Evolutionary conservation across 2,888 invertebrate species (phyloP).

Genomic region (Gnatocerus cornutus): DNA sequence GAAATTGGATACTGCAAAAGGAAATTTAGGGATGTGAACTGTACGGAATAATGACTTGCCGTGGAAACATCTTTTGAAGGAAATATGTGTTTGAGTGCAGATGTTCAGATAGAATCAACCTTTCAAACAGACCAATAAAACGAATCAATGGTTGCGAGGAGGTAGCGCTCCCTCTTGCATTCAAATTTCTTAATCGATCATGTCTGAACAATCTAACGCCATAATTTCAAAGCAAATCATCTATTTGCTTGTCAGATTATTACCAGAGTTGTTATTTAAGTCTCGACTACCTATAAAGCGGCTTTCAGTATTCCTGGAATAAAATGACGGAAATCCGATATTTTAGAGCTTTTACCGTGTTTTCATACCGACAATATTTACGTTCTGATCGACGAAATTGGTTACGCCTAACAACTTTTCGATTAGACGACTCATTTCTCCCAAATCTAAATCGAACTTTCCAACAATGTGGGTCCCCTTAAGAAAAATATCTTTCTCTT

Average conservation of each 20-base stretch:
- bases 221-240: neutral
- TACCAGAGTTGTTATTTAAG: neutral
- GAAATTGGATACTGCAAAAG: slow-evolving; percentile 45
- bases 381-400: slow-evolving; percentile 8
- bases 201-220: neutral
- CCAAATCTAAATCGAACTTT: slow-evolving; percentile 11
- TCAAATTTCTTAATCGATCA: slow-evolving; percentile 34
- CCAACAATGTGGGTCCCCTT: neutral
- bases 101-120: slow-evolving; percentile 20
- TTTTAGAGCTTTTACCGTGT: slow-evolving; percentile 12
- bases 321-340: slow-evolving; percentile 17
- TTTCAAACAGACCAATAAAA: slow-evolving; percentile 26
- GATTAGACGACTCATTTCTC: slow-evolving; percentile 6
- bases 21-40: slow-evolving; percentile 41
- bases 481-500: slow-evolving; percentile 9
- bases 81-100: slow-evolving; percentile 35
- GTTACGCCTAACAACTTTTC: slow-evolving; percentile 4
- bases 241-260: slow-evolving; percentile 3
- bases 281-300: slow-evolving; percentile 1
- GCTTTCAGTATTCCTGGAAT: neutral
- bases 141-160: slow-evolving; percentile 10
- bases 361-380: slow-evolving; percentile 15
- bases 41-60: slow-evolving; percentile 42
- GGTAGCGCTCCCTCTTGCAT: slow-evolving; percentile 2
- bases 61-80: slow-evolving; percentile 32